A percentile compares a stretch with the other conserved stretches of the same genome.
Evolutionary conservation across 2,888 invertebrate genomes (phyloP).

Genomic region (Heteromyza rotundicornis): DNA sequence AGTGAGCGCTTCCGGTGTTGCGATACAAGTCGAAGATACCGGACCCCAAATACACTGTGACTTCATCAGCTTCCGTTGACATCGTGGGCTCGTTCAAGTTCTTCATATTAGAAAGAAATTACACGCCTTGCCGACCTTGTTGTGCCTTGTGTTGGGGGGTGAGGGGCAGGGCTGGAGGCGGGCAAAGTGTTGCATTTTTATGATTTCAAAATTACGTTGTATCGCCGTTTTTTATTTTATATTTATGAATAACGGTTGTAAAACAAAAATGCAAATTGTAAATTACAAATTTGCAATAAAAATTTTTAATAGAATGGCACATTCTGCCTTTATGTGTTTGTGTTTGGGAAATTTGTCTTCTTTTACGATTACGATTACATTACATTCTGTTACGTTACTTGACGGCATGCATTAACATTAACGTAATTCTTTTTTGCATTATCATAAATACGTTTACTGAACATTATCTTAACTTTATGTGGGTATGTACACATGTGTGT

Average conservation of each 20-base stretch:
- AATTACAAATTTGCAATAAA: constrained; percentile 61
- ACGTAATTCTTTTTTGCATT: constrained; percentile 54
- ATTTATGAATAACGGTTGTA: constrained; percentile 54
- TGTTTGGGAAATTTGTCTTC: constrained; percentile 46
- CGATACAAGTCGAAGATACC: neutral
- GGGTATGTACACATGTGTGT: neutral
- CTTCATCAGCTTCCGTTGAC: constrained; percentile 1
- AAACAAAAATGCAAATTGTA: constrained; percentile 58
- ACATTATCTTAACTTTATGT: constrained; percentile 46
- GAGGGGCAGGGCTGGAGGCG: no score
- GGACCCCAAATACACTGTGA: constrained; percentile 4
- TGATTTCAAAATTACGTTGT: constrained; percentile 57
- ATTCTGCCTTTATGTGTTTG: constrained; percentile 56
- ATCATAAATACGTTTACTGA: constrained; percentile 58
- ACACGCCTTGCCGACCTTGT: constrained; percentile 30
- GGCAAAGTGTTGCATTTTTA: constrained; percentile 51
- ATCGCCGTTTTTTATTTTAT: constrained; percentile 52
- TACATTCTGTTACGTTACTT: constrained; percentile 2
- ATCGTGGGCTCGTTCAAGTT: no score
- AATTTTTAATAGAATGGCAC: constrained; percentile 57
- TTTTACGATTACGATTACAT: constrained; percentile 46
- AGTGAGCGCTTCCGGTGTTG: constrained; percentile 6
- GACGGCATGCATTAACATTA: constrained; percentile 53
- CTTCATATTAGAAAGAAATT: constrained; percentile 52
- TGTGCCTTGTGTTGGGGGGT: no score